Conservation (phyloP, 2,888 invertebrate species). For the Phalangium opilio region DNA sequence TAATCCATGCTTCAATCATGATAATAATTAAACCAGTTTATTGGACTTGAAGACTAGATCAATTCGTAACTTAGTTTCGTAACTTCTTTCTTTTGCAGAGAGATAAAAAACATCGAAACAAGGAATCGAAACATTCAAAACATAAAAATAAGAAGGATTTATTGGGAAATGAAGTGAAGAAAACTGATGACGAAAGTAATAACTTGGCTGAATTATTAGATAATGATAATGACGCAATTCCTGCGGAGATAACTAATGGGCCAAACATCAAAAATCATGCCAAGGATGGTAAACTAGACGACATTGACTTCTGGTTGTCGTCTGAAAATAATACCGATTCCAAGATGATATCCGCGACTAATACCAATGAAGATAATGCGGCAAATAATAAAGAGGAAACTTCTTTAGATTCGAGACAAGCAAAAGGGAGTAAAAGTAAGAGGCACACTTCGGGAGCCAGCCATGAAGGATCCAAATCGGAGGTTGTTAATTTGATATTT, state of each 20-base stretch:
- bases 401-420: conserved; percentile 9
- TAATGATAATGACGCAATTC: background rate
- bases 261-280: background rate
- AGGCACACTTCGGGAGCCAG: too few relatives aligned
- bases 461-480: too few relatives aligned
- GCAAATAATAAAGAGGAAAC: conserved; percentile 12
- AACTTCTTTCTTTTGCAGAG: too few relatives aligned
- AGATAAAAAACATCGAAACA: background rate
- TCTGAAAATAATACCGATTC: conserved; percentile 4
- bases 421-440: background rate
- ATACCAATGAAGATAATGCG: conserved; percentile 8
- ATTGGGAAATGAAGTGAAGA: conserved; percentile 30
- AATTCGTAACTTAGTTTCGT: too few relatives aligned
- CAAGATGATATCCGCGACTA: background rate
- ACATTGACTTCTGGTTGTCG: conserved; percentile 32
- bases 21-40: too few relatives aligned
- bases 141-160: conserved; percentile 2
- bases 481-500: too few relatives aligned
- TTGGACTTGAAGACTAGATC: too few relatives aligned
- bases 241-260: background rate
- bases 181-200: conserved; percentile 11
- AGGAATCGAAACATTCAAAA: conserved; percentile 6
- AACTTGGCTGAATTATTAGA: too few relatives aligned
- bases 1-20: too few relatives aligned
- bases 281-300: conserved; percentile 25